Evolutionary conservation across 2,797 vertebrate species (phyloP), one percentile per base, ranked within the genome.

Genomic region (Diceros bicornis): DNA sequence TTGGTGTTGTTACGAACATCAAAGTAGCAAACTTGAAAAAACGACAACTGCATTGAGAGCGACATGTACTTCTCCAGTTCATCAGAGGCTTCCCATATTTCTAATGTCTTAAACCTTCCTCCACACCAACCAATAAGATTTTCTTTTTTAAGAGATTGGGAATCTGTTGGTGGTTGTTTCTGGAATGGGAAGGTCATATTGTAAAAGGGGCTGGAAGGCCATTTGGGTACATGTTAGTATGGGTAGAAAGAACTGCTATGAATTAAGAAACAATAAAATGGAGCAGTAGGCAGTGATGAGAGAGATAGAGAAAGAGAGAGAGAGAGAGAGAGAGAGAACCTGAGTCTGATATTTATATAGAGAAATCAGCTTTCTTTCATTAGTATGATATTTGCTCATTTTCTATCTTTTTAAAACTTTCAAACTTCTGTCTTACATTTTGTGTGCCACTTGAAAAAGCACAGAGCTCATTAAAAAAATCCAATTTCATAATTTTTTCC

Each of bases 401-500:
- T 89, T 59, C 64, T 84, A 32, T 81, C 44, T 37, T 93, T 88
- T 77, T 47, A 91, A 55, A 52, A 55, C 23, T 66, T 85, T n/a
- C 18, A 78, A 52, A 82, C 7, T 68, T 94, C 78, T 89, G 32
- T 89, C 74, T 93, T 89, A 37, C 75, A 44, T 61, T 91, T 96
- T 83, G 23, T 92, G 37, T 89, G 55, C 41, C 37, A 86, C 34
- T 83, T 75, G 37, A 88, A 85, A 85, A 95, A 72, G 52, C 34
- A 69, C 23, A 93, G 83, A 93, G 20, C 61, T 94, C 62, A 89
- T 75, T 94, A 11, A 50, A 94, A 93, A 81, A 77, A 84, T 69
- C 47, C 11, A 34, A 18, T 95, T 89, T 50, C 21, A 14, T 78
- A 78, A 62, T 16, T 90, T 94, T 94, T 93, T 61, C 52, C 52